Evolutionary conservation across 2,888 invertebrate genomes (phyloP).

Genomic region (Drosophila emarginata): DNA sequence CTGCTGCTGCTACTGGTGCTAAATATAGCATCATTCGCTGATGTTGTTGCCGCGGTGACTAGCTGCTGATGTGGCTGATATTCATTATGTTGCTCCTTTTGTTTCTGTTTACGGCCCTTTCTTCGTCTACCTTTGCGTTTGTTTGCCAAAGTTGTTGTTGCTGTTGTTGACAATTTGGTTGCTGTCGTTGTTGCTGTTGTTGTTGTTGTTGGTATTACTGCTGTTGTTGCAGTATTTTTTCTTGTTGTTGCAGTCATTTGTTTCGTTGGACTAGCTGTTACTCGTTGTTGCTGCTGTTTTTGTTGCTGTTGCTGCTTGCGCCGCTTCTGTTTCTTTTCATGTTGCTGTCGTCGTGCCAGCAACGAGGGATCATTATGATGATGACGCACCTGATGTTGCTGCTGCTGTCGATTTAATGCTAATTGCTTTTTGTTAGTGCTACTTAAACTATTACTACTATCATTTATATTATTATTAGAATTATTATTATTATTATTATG

Average conservation of each 20-base stretch:
- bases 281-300: slow-evolving; percentile 43
- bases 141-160: slow-evolving; percentile 64
- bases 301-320: slow-evolving; percentile 62
- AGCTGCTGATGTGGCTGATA: slow-evolving; percentile 10
- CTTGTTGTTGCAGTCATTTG: slow-evolving; percentile 27
- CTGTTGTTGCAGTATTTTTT: slow-evolving; percentile 9
- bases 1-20: slow-evolving; percentile 42
- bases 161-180: slow-evolving; percentile 47
- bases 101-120: slow-evolving; percentile 56
- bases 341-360: slow-evolving; percentile 78
- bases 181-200: slow-evolving; percentile 48
- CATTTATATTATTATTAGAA: slow-evolving; percentile 73
- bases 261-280: slow-evolving; percentile 42
- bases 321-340: slow-evolving; percentile 75
- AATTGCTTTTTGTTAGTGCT: slow-evolving; percentile 74
- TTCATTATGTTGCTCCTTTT: slow-evolving; percentile 25
- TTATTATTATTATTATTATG: slow-evolving; percentile 74
- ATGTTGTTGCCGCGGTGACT: slow-evolving; percentile 47
- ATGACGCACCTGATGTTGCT: slow-evolving; percentile 79
- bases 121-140: slow-evolving; percentile 79
- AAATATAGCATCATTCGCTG: slow-evolving; percentile 26
- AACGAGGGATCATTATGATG: slow-evolving; percentile 80
- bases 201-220: slow-evolving; percentile 46
- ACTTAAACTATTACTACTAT: slow-evolving; percentile 79
- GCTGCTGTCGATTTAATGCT: slow-evolving; percentile 62